Evolutionary conservation across 2,797 vertebrate species (phyloP).

Genomic region (Sebastes glaucus): DNA sequence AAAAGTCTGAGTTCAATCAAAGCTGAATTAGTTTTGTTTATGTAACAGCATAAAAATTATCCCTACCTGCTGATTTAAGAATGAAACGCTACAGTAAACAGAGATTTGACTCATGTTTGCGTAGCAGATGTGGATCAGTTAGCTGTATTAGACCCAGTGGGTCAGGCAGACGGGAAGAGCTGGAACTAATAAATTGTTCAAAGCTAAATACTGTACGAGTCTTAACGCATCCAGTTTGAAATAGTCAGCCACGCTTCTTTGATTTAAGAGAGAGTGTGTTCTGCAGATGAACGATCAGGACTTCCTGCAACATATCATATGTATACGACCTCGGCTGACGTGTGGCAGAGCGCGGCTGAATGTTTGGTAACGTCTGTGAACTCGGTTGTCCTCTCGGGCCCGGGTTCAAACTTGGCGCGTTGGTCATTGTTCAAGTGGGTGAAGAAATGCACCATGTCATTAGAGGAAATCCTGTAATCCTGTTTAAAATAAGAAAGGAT

Average conservation of each 20-base stretch:
- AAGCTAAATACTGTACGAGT: conserved; percentile 37
- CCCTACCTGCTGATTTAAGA: conserved; percentile 42
- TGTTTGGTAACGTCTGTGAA: conserved; percentile 4
- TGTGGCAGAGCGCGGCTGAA: conserved; percentile 15
- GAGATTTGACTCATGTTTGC: conserved; percentile 48
- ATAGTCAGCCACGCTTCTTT: conserved; percentile 7
- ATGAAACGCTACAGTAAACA: conserved; percentile 48
- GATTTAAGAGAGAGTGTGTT: conserved; percentile 41
- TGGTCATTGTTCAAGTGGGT: conserved; percentile 29
- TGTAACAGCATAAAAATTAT: conserved; percentile 43
- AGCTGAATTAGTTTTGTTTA: conserved; percentile 49
- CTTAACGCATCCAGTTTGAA: conserved; percentile 18
- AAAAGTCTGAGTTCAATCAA: conserved; percentile 51
- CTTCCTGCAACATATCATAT: conserved; percentile 36
- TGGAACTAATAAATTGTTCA: conserved; percentile 59
- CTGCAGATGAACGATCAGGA: conserved; percentile 40
- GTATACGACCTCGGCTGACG: conserved; percentile 28
- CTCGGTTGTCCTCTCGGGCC: conserved; percentile 11
- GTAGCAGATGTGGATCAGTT: conserved; percentile 52
- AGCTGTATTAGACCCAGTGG: conserved; percentile 34
- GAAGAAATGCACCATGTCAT: conserved; percentile 35
- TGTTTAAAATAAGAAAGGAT: conserved; percentile 63
- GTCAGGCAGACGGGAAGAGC: conserved; percentile 41
- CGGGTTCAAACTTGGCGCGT: conserved; percentile 27
- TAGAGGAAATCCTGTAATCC: conserved; percentile 69